Evolutionary conservation across 2,797 vertebrate species (phyloP).

Genomic region (Psittacula derbiana): DNA sequence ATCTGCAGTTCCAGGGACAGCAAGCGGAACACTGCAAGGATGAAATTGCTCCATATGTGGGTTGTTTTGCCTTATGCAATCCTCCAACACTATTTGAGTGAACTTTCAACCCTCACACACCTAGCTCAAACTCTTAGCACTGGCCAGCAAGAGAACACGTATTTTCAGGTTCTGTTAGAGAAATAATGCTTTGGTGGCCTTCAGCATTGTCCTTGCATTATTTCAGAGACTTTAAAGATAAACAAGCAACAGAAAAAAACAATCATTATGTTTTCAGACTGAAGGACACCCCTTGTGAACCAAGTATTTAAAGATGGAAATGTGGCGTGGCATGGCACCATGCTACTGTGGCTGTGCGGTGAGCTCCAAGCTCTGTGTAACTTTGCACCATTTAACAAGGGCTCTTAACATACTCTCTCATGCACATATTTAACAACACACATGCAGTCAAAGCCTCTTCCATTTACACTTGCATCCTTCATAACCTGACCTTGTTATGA

Average conservation of each 20-base stretch:
- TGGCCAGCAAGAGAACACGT: background rate
- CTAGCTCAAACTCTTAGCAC: background rate
- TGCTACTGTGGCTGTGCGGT: fast-evolving
- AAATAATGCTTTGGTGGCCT: background rate
- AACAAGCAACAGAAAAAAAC: background rate
- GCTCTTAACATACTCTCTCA: background rate
- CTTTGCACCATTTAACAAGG: background rate
- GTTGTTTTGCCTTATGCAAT: background rate
- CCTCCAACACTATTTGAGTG: background rate
- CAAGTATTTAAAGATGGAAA: background rate
- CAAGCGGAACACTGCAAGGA: background rate
- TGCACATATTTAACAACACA: background rate
- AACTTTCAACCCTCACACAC: background rate
- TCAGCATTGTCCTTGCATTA: background rate
- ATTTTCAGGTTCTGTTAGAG: background rate
- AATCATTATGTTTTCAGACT: background rate
- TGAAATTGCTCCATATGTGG: background rate
- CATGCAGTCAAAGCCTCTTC: background rate
- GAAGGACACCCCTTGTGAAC: fast-evolving
- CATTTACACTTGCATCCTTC: background rate
- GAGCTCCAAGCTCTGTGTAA: background rate
- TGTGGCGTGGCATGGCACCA: fast-evolving
- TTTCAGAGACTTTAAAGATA: background rate
- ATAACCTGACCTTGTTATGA: background rate
- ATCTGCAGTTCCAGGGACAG: background rate